Percentiles rank a stretch among this genome's conserved stretches.
Conservation (phyloP, 1,140 invertebrate genomes). For the Drepana arcuata region DNA sequence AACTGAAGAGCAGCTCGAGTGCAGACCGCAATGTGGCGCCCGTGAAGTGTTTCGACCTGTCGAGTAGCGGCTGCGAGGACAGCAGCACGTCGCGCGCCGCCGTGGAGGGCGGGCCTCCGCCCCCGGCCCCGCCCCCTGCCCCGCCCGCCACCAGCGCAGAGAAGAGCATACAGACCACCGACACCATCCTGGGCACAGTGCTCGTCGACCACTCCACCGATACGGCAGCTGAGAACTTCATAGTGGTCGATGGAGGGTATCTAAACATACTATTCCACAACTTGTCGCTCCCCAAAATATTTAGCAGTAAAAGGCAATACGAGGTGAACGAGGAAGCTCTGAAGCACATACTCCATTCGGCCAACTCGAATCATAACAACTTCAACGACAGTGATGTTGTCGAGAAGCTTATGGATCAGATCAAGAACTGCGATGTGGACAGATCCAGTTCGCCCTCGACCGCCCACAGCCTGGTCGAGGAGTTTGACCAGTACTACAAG, state of each 20-base stretch:
- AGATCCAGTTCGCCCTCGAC: constrained; percentile 40
- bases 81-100: constrained; percentile 31
- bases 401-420: constrained; percentile 42
- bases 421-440: constrained; percentile 40
- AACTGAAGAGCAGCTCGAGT: constrained; percentile 28
- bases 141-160: constrained; percentile 24
- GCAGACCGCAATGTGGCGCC: constrained; percentile 37
- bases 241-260: constrained; percentile 57
- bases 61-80: constrained; percentile 55
- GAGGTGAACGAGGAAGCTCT: constrained; percentile 60
- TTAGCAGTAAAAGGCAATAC: constrained; percentile 52
- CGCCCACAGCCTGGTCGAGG: constrained; percentile 52
- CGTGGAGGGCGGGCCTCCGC: constrained; percentile 10
- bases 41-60: constrained; percentile 57
- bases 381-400: constrained; percentile 26
- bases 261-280: constrained; percentile 59
- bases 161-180: constrained; percentile 50
- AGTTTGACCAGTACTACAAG: constrained; percentile 53
- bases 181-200: constrained; percentile 16
- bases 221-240: constrained; percentile 41
- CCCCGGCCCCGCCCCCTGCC: not conserved
- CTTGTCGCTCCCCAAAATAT: constrained; percentile 47
- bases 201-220: constrained; percentile 21
- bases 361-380: constrained; percentile 24
- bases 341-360: constrained; percentile 42